Evolutionary conservation across 2,113 vertebrate genomes (phyloP).

Genomic region (mouse (Mus musculus)): DNA sequence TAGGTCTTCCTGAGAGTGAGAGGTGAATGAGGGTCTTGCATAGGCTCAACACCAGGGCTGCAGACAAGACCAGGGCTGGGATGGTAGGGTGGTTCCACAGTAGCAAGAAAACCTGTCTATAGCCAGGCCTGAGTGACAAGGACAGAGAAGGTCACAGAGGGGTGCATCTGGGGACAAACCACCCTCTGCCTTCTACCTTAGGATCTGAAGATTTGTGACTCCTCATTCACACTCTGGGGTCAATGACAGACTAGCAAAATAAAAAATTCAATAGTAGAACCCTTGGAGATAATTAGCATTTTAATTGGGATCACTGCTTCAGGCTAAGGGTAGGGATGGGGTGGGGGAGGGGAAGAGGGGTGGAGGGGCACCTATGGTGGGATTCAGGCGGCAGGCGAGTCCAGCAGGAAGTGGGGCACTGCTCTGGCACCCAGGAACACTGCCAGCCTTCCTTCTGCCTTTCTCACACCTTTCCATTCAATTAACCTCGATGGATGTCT

Average conservation of each 20-base stretch:
- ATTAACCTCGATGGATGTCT: not conserved
- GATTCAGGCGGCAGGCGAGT: slow-evolving; percentile 27
- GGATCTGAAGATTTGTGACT: not conserved
- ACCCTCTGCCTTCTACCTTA: not conserved
- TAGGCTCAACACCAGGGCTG: not conserved
- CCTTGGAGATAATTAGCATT: slow-evolving; percentile 76
- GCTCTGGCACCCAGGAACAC: not conserved
- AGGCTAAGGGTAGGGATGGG: not conserved
- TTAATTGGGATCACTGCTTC: slow-evolving; percentile 74
- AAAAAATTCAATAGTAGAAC: slow-evolving; percentile 15
- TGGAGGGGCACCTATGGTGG: not conserved
- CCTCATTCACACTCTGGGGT: slow-evolving; percentile 24
- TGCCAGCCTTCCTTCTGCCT: not conserved
- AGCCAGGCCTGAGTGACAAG: not conserved
- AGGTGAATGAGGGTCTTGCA: too few relatives aligned
- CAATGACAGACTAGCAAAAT: slow-evolving; percentile 53
- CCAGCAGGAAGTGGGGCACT: not conserved
- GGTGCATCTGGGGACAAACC: not conserved
- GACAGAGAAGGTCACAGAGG: not conserved
- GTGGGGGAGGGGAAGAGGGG: not conserved
- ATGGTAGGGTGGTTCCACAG: not conserved
- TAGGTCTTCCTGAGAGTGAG: not conserved
- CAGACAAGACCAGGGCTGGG: not conserved
- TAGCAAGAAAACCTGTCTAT: accelerated
- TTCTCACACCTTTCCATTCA: not conserved